Evolutionary conservation across 2,797 vertebrate genomes (phyloP).

Genomic region (Morelia viridis): DNA sequence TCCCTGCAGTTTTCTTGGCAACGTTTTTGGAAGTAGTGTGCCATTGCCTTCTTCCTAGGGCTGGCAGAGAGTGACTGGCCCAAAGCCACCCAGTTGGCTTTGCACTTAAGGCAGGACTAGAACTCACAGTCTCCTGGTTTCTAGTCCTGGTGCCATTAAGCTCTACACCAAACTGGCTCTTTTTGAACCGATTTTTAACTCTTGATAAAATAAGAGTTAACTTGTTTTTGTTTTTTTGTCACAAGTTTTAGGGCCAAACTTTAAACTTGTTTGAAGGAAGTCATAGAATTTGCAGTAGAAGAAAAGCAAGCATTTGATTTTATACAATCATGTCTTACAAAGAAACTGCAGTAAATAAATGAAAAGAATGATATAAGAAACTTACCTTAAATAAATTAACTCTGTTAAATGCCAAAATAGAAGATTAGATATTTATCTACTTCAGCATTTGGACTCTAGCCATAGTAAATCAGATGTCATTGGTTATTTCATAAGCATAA

Average conservation of each 20-base stretch:
- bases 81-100: neutral
- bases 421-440: neutral
- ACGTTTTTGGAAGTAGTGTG: neutral
- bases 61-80: neutral
- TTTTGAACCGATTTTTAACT: neutral
- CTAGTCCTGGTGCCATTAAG: neutral
- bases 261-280: neutral
- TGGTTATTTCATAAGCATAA: neutral
- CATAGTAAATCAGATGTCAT: neutral
- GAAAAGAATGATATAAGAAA: constrained; percentile 1
- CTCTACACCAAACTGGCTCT: neutral
- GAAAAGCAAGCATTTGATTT: neutral
- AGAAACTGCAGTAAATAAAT: neutral
- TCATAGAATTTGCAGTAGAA: neutral
- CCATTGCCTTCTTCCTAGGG: neutral
- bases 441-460: neutral
- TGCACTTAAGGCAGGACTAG: neutral
- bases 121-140: neutral
- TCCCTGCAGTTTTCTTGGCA: neutral
- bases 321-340: neutral
- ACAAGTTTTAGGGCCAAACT: neutral
- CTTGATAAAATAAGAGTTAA: neutral
- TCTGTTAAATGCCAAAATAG: neutral
- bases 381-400: neutral
- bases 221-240: neutral